Percentiles rank a stretch among this genome's conserved stretches.
These are phyloP conservation scores for Hypomecis atomaria DNA, from an alignment of 2,888 invertebrate species.

Conservation along the genomic window DNA sequence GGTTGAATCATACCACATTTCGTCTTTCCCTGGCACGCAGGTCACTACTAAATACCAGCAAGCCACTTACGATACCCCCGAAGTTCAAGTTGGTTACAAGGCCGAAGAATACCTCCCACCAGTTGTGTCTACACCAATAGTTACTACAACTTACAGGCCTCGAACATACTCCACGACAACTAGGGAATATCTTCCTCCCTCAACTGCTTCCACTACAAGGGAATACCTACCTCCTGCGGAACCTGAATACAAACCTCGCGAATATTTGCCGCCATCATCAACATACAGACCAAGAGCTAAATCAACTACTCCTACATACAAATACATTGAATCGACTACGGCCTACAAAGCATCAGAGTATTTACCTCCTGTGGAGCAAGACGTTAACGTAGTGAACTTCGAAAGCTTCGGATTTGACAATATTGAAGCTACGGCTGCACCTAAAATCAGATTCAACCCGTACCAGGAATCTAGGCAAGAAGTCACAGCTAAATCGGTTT, in stretches of 20 bases:
- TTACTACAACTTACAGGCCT: constrained; percentile 64
- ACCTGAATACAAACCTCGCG: constrained; percentile 51
- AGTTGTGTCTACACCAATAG: constrained; percentile 61
- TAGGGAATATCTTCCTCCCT: constrained; percentile 55
- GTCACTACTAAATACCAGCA: constrained; percentile 62
- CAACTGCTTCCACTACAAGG: constrained; percentile 40
- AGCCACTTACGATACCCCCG: constrained; percentile 66
- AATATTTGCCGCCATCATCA: constrained; percentile 55
- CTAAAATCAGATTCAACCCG: constrained; percentile 62
- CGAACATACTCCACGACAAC: constrained; percentile 61
- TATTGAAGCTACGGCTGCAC: constrained; percentile 47
- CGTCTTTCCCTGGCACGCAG: constrained; percentile 61
- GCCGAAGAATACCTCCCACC: constrained; percentile 76
- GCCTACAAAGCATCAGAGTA: constrained; percentile 65
- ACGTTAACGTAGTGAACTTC: constrained; percentile 53
- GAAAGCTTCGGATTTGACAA: constrained; percentile 63
- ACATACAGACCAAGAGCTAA: constrained; percentile 56
- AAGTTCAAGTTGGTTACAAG: constrained; percentile 72
- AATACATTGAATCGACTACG: constrained; percentile 59
- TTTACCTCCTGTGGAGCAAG: constrained; percentile 59
- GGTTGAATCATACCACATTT: constrained; percentile 66
- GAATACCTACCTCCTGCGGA: constrained; percentile 40
- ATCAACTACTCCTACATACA: constrained; percentile 60
- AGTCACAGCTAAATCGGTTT: constrained; percentile 52
- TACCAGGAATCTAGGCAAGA: constrained; percentile 59